These are phyloP conservation scores for Hermaeophaga mercurialis DNA, from an alignment of 2,888 invertebrate genomes.

Conservation along the genomic window DNA sequence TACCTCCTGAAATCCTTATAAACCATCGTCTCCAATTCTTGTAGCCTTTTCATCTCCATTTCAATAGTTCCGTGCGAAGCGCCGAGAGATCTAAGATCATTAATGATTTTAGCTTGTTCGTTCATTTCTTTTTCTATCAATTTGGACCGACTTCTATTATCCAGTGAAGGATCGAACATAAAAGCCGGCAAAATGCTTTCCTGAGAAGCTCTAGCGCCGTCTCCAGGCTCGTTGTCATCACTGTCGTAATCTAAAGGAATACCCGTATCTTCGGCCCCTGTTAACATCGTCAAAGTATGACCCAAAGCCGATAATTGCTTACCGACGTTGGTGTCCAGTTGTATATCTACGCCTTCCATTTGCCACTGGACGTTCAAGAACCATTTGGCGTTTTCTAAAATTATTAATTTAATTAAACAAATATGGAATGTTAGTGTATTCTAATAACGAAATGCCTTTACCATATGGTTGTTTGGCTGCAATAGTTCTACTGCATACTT, in stretches of 20 bases:
- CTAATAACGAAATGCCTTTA: constrained; percentile 49
- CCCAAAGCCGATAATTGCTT: constrained; percentile 93
- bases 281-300: constrained; percentile 93
- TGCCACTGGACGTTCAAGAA: constrained; percentile 97
- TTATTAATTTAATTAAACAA: no score
- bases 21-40: constrained; percentile 91
- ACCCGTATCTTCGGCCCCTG: constrained; percentile 78
- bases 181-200: constrained; percentile 82
- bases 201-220: constrained; percentile 67
- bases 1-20: constrained; percentile 90
- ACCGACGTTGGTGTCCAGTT: constrained; percentile 94
- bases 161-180: constrained; percentile 78
- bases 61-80: constrained; percentile 72
- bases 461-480: constrained; percentile 81
- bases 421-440: no score
- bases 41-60: constrained; percentile 87
- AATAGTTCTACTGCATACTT: constrained; percentile 92
- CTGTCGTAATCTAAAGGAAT: constrained; percentile 71
- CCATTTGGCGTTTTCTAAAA: constrained; percentile 93
- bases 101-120: constrained; percentile 94
- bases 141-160: constrained; percentile 85
- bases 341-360: constrained; percentile 98
- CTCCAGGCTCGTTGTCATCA: constrained; percentile 75
- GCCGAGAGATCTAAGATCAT: constrained; percentile 70
- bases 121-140: constrained; percentile 97